Conservation (phyloP, 2,113 vertebrate species). For the Eonycteris spelaea region DNA sequence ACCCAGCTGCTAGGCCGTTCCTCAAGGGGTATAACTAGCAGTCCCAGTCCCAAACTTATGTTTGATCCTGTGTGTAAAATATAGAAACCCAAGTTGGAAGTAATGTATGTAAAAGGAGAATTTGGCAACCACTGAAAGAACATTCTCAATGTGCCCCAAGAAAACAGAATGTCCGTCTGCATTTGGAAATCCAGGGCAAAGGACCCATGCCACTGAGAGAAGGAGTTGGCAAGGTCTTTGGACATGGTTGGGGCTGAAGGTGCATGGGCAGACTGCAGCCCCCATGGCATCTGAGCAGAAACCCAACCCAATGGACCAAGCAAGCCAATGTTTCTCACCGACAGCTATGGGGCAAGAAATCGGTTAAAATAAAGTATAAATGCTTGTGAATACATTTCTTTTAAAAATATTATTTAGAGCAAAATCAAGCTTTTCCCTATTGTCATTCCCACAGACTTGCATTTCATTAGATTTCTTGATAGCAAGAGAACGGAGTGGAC, state of each 20-base stretch:
- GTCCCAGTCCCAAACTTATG: background rate
- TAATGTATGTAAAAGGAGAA: background rate
- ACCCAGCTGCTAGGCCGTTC: background rate
- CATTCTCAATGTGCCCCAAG: background rate
- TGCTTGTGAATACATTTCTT: slow-evolving; percentile 1
- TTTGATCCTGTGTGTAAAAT: background rate
- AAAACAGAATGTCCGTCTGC: background rate
- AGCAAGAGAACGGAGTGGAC: background rate
- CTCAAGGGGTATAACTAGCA: background rate
- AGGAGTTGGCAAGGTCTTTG: background rate
- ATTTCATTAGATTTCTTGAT: background rate
- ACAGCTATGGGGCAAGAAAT: background rate
- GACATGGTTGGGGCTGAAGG: background rate
- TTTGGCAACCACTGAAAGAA: background rate
- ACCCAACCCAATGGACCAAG: background rate
- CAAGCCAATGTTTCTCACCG: background rate
- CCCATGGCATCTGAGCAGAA: background rate
- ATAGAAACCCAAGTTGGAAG: background rate
- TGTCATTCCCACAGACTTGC: background rate
- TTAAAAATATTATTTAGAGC: background rate
- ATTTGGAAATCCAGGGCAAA: background rate
- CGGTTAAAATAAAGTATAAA: background rate
- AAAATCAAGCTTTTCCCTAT: background rate
- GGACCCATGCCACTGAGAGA: background rate
- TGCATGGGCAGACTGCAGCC: background rate